Conservation (phyloP, 1,140 invertebrate genomes). For the Meloidogyne exigua region DNA sequence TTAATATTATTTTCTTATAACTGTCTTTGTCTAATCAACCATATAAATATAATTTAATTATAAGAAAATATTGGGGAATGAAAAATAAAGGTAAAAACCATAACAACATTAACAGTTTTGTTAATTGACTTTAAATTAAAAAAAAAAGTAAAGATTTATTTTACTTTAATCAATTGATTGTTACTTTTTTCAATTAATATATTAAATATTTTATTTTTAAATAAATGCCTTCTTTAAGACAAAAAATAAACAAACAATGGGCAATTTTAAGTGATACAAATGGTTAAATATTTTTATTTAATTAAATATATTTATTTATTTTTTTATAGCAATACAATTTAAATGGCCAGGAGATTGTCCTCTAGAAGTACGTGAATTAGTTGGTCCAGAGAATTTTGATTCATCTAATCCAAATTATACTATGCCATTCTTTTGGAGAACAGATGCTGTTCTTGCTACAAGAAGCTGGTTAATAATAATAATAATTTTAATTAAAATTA, state of each 20-base stretch:
- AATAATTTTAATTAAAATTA: neutral
- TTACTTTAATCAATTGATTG: no score
- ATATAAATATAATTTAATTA: no score
- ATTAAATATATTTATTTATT: neutral
- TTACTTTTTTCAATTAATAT: no score
- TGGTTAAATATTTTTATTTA: neutral
- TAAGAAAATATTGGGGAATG: no score
- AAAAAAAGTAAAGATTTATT: no score
- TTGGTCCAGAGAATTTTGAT: conserved; percentile 55
- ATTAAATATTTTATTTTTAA: neutral
- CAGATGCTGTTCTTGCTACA: conserved; percentile 50
- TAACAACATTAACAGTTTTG: no score
- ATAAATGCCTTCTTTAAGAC: neutral
- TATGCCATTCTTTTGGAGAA: conserved; percentile 59
- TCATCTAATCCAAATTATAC: conserved; percentile 50
- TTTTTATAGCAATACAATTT: conserved; percentile 53
- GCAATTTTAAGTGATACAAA: conserved; percentile 18
- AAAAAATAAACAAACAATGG: conserved; percentile 17
- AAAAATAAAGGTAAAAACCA: no score
- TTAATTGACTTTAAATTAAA: no score
- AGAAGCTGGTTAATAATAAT: conserved; percentile 45
- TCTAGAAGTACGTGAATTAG: conserved; percentile 58
- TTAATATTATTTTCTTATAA: no score
- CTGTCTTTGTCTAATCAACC: no score
- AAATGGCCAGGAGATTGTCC: conserved; percentile 57